Conservation (phyloP, 2,797 vertebrate species). For the Catostomus latipinnis region DNA sequence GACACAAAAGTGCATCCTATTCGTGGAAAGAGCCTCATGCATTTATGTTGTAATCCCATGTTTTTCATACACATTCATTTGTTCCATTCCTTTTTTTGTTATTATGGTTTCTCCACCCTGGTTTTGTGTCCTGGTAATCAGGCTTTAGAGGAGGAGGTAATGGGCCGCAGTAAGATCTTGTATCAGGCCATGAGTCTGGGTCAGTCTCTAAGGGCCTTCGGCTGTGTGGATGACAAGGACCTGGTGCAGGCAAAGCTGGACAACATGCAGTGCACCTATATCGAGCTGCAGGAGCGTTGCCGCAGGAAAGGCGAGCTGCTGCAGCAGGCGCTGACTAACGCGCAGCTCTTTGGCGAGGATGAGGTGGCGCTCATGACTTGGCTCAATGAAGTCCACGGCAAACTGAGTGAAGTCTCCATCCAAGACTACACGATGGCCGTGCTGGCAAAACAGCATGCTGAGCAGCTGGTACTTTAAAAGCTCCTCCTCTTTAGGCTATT, state of each 20-base stretch:
- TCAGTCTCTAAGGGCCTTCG: slow-evolving; percentile 89
- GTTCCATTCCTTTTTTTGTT: slow-evolving; percentile 54
- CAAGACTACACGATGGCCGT: slow-evolving; percentile 85
- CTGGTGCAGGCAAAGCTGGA: slow-evolving; percentile 93
- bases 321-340: slow-evolving; percentile 92
- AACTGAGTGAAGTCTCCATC: slow-evolving; percentile 84
- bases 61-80: slow-evolving; percentile 32
- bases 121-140: slow-evolving; percentile 65
- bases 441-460: slow-evolving; percentile 87
- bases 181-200: slow-evolving; percentile 91
- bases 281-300: slow-evolving; percentile 92
- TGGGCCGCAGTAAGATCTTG: slow-evolving; percentile 89
- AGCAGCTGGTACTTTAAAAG: slow-evolving; percentile 88
- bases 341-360: slow-evolving; percentile 95
- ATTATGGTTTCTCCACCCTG: slow-evolving; percentile 40
- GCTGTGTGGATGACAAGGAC: slow-evolving; percentile 94
- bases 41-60: slow-evolving; percentile 23
- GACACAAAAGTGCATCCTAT: too few species aligned
- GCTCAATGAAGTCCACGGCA: slow-evolving; percentile 88
- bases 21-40: background rate
- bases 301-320: slow-evolving; percentile 89
- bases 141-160: slow-evolving; percentile 93
- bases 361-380: slow-evolving; percentile 98
- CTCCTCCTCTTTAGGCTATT: slow-evolving; percentile 73
- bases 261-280: slow-evolving; percentile 84